Base-by-base conservation (phyloP, 2,797 vertebrate genomes). In the Typhlichthys eigenmanni region DNA sequence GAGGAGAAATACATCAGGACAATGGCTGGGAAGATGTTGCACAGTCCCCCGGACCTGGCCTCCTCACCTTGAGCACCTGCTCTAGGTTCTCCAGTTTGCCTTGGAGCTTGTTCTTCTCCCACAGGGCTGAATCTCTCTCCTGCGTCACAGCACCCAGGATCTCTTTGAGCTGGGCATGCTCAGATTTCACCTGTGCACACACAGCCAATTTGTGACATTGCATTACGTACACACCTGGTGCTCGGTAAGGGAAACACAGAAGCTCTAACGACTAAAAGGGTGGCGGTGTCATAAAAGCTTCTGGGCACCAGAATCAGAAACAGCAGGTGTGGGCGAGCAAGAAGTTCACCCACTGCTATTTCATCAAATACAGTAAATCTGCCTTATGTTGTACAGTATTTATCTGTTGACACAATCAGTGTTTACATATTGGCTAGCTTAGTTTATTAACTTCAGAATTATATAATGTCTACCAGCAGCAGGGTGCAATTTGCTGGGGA, bases 21-120 rank as follows among this genome's bases (percentile, higher is more conserved):
- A 66, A 51, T 52, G 4, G 32, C 6, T 0, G 2, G 57, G 48
- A 62, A 66, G 59, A 52, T 3, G 29, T 60, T 51, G 53, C 50
- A 17, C 50, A 0, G 17, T 16, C 45, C 46, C 51, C 68, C 11
- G 10, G 51, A 55, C 50, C 34, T 8, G 52, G 38, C 14, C 3
- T 60, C 90, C 95, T 80, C 89, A 99, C 97, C 97, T 97, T 97
- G 86, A 99, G 95, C 94, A 98, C 96, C 93, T 98, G 97, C 94
- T 98, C 97, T 93, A 98, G 86, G 95, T 98, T 99, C 97, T 99
- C 97, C 97, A 98, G 97, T 94, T 98, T 99, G 97, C 91, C 96
- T 96, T 90, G 95, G 94, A 95, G 95, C 93, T 94, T 93, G 85
- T 87, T 92, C 84, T 89, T 96, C 89, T 95, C 93, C 93, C 89